Percentiles rank a stretch among this genome's conserved stretches.
These are phyloP conservation scores for Lacerta agilis DNA, from an alignment of 2,797 vertebrate species.

Conservation along the genomic window DNA sequence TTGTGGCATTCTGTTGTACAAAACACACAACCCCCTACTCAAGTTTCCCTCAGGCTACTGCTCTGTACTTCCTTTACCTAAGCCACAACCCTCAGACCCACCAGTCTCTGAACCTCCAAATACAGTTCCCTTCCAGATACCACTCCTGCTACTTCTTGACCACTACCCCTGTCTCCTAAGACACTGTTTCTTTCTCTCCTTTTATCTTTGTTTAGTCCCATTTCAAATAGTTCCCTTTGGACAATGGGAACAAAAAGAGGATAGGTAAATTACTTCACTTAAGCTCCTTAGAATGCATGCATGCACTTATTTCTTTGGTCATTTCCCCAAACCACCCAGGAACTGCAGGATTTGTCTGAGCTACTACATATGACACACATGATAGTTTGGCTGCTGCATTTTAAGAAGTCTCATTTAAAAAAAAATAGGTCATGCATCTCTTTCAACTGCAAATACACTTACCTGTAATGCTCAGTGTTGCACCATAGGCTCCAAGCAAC, in stretches of 20 bases:
- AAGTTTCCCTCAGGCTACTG: no score
- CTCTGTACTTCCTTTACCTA: neutral
- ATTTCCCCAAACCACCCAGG: neutral
- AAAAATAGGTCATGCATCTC: neutral
- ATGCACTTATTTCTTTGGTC: neutral
- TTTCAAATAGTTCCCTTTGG: neutral
- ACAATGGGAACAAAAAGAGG: neutral
- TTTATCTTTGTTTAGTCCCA: neutral
- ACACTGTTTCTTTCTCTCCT: neutral
- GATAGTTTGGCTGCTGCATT: neutral
- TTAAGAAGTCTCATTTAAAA: neutral
- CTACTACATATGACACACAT: neutral
- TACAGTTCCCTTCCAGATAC: no score
- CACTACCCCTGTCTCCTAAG: neutral
- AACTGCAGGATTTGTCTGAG: neutral
- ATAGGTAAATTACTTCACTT: neutral
- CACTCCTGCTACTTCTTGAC: neutral
- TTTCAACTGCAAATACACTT: slow-evolving; percentile 50
- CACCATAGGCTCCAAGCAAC: slow-evolving; percentile 91
- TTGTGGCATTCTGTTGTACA: neutral
- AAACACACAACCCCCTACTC: no score
- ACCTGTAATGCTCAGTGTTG: slow-evolving; percentile 87
- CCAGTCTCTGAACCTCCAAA: neutral
- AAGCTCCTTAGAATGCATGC: neutral
- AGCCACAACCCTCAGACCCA: neutral